Conservation (phyloP, 2,888 invertebrate species). For the Amblyjoppa fuscipennis region DNA sequence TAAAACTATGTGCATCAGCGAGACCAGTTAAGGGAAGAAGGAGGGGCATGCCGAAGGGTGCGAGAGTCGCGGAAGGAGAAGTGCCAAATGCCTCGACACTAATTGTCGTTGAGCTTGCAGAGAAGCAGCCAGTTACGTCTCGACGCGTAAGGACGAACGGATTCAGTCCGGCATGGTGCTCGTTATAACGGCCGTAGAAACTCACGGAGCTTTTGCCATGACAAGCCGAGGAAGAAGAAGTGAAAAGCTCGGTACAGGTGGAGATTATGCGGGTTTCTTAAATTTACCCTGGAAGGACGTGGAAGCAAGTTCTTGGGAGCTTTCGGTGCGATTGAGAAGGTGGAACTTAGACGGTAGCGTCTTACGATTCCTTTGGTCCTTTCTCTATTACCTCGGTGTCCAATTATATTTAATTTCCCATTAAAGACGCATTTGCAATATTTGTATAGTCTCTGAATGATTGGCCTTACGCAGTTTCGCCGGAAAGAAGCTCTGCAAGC, state of each 20-base stretch:
- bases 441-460: neutral
- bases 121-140: slow-evolving; percentile 34
- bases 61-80: neutral
- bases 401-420: neutral
- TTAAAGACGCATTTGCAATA: neutral
- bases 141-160: slow-evolving; percentile 38
- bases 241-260: neutral
- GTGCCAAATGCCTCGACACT: slow-evolving; percentile 35
- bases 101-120: slow-evolving; percentile 38
- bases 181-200: neutral
- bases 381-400: neutral
- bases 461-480: neutral
- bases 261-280: neutral
- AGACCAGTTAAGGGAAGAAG: slow-evolving; percentile 39
- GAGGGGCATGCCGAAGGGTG: neutral
- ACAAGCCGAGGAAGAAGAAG: neutral
- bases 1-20: slow-evolving; percentile 31
- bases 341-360: neutral
- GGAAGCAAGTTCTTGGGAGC: neutral
- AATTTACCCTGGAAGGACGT: neutral
- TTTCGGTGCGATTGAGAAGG: neutral
- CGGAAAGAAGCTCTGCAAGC: neutral
- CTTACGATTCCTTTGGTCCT: neutral
- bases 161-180: slow-evolving; percentile 28
- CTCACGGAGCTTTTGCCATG: neutral